Conservation (phyloP, 2,888 invertebrate genomes). For the Camponotus fellah region DNA sequence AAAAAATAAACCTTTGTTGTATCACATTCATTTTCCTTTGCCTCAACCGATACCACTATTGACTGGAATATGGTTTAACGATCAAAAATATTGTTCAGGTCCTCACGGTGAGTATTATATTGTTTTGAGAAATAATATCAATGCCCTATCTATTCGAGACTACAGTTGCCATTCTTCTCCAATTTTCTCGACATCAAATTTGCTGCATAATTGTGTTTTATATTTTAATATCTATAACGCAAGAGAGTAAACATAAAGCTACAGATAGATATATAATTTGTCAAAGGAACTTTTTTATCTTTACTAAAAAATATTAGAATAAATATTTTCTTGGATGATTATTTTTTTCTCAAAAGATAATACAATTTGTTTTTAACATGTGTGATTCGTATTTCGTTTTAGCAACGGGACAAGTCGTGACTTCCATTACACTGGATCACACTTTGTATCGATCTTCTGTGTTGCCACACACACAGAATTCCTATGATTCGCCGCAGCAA, state of each 20-base stretch:
- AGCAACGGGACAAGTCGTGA: slow-evolving; percentile 80
- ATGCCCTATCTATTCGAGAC: not conserved
- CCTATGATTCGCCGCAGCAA: no score
- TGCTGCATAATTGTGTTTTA: not conserved
- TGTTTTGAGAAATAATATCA: not conserved
- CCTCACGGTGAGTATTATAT: slow-evolving; percentile 72
- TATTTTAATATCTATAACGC: not conserved
- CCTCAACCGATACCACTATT: slow-evolving; percentile 78
- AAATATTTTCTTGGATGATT: not conserved
- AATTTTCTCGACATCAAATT: not conserved
- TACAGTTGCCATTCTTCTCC: not conserved
- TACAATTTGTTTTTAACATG: not conserved
- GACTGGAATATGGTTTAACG: slow-evolving; percentile 79
- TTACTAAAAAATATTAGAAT: not conserved
- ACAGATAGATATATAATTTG: not conserved
- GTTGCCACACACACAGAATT: slow-evolving; percentile 17
- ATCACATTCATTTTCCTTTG: slow-evolving; percentile 81
- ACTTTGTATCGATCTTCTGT: slow-evolving; percentile 80
- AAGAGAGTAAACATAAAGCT: not conserved
- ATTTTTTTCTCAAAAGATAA: not conserved
- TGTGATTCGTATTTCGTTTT: slow-evolving; percentile 48
- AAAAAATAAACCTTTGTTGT: slow-evolving; percentile 77
- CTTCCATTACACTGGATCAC: slow-evolving; percentile 84
- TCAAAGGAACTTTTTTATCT: not conserved
- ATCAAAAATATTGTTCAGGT: slow-evolving; percentile 77